Base-by-base conservation (phyloP, 2,888 invertebrate species). In the Cheilosia vernalis region DNA sequence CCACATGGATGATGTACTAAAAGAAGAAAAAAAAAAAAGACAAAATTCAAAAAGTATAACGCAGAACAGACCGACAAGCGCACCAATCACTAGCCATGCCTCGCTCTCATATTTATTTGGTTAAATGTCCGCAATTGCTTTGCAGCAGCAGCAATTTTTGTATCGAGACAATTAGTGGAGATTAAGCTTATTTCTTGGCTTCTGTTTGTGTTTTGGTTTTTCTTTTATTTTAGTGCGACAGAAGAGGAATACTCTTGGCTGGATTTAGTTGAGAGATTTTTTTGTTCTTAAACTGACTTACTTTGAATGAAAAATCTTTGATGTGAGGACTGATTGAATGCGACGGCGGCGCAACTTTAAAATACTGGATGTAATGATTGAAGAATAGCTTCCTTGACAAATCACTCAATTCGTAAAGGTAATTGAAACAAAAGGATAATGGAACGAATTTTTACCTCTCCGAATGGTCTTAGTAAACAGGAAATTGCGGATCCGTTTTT, bases 141-240 rank as follows among this genome's bases (percentile, higher is more conserved):
- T 88, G 84, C 84, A 80, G 87, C 84, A 88, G 87, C 84, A 87
- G 88, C 87, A 88, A 88, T 87, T 88, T 88, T 88, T 88, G 87
- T 87, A 87, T 88, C 87, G 87, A 88, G 87, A 87, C 88, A 88
- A 88, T 88, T 88, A 88, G 88, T 82, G 79, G 88, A 88, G 88
- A 88, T 88, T 88, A 87, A 85, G 84, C 84, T 84, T 51, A 84
- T 80, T 84, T 60, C 69, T 84, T 84, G 74, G 64, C 69, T 84
- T 77, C 67, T 79, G 76, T 69, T 74, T 79, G 42, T 84, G 51
- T 27, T 74, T 73, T 77, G 10, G 56, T 66, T 44, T 49, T 79
- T 4, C 30, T 47, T 47, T 47, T 47, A 19, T 47, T 47, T 47
- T 9, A 37, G 37, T 37, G 13, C 1, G 13, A 37, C 37, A 13